A percentile compares a stretch with the other conserved stretches of the same genome.
Conservation (phyloP, 2,888 invertebrate genomes). For the Leptopterna dolabrata region DNA sequence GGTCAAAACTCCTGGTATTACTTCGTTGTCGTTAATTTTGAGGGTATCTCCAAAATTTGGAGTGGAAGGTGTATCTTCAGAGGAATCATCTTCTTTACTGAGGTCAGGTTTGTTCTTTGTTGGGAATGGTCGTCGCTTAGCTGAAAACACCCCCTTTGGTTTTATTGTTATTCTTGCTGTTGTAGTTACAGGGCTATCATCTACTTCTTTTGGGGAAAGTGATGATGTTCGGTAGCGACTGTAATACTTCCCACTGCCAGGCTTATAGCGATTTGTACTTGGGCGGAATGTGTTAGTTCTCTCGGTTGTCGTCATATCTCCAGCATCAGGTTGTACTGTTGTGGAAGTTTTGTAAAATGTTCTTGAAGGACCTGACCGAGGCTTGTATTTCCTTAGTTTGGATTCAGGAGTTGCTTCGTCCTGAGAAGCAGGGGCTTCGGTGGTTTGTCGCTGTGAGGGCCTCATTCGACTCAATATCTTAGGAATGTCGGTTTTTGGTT, state of each 20-base stretch:
- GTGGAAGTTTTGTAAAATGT: slow-evolving; percentile 60
- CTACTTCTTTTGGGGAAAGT: slow-evolving; percentile 59
- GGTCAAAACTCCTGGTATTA: slow-evolving; percentile 56
- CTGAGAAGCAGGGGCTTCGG: slow-evolving; percentile 67
- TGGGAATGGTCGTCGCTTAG: slow-evolving; percentile 62
- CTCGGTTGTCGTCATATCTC: slow-evolving; percentile 61
- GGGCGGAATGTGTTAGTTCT: slow-evolving; percentile 60
- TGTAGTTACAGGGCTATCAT: slow-evolving; percentile 56
- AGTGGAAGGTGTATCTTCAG: slow-evolving; percentile 46
- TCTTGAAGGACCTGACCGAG: slow-evolving; percentile 57
- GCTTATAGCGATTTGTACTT: slow-evolving; percentile 60
- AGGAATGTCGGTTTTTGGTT: slow-evolving; percentile 67
- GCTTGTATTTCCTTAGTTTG: slow-evolving; percentile 62
- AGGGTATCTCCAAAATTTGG: slow-evolving; percentile 47
- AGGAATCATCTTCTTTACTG: slow-evolving; percentile 58
- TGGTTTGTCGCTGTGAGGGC: slow-evolving; percentile 67
- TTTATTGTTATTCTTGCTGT: slow-evolving; percentile 57
- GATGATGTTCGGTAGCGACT: slow-evolving; percentile 64
- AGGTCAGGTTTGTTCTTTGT: slow-evolving; percentile 56
- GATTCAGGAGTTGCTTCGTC: slow-evolving; percentile 67
- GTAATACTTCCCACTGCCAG: slow-evolving; percentile 64
- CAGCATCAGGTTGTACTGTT: slow-evolving; percentile 51
- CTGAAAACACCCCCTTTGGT: slow-evolving; percentile 64
- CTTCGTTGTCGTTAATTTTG: slow-evolving; percentile 59
- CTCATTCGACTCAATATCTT: slow-evolving; percentile 66